A percentile compares a stretch with the other conserved stretches of the same genome.
These are phyloP conservation scores for Ophion ventricosus DNA, from an alignment of 2,888 invertebrate species.

Conservation along the genomic window DNA sequence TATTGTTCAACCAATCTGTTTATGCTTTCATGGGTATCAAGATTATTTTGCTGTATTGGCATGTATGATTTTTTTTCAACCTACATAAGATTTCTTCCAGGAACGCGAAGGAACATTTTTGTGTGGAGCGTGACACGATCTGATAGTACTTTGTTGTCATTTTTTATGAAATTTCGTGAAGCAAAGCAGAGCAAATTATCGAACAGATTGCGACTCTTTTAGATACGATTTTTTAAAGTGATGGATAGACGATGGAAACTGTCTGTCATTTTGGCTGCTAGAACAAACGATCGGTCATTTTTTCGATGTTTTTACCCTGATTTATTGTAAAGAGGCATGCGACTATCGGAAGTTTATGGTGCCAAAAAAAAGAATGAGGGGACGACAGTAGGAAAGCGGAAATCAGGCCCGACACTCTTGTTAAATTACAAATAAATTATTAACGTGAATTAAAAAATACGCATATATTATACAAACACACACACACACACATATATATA, in stretches of 20 bases:
- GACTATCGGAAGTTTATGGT: not conserved
- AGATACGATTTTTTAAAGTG: not conserved
- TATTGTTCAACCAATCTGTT: no score
- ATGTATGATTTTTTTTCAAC: not conserved
- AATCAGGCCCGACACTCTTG: constrained; percentile 58
- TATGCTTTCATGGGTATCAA: not conserved
- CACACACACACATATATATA: constrained; percentile 50
- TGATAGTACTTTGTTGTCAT: not conserved
- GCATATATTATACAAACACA: constrained; percentile 69
- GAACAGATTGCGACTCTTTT: not conserved
- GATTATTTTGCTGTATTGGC: not conserved
- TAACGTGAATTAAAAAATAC: constrained; percentile 78
- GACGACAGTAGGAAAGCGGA: constrained; percentile 30
- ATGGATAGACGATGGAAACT: not conserved
- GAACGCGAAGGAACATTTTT: constrained; percentile 14
- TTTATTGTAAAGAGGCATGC: not conserved
- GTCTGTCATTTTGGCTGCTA: not conserved
- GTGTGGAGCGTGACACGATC: not conserved
- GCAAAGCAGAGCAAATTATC: not conserved
- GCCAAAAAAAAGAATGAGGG: not conserved
- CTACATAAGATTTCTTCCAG: not conserved
- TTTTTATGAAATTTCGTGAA: no score
- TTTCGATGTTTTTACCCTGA: not conserved
- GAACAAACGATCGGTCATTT: not conserved
- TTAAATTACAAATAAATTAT: constrained; percentile 78